phyloP scores from a whole-genome alignment of 2,113 vertebrate genomes.

The Anoplopoma fimbria region DNA sequence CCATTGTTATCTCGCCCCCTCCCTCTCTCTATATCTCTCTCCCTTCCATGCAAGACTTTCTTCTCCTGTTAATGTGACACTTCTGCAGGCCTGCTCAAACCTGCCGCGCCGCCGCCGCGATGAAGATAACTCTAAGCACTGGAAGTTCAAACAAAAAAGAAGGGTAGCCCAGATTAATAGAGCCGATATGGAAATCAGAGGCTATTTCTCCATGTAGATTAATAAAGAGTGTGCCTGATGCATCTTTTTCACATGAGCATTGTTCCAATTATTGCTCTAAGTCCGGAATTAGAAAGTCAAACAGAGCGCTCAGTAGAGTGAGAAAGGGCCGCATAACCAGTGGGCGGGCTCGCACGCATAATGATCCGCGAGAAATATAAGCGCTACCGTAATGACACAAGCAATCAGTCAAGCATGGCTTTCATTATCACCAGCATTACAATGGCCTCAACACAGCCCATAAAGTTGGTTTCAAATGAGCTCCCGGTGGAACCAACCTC shows the following conservation, averaged over 20 bases:
- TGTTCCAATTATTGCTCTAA: conserved; percentile 52
- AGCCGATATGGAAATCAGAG: conserved; percentile 27
- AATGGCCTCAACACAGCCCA: conserved; percentile 28
- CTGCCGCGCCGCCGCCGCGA: not conserved
- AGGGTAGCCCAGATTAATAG: conserved; percentile 15
- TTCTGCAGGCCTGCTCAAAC: conserved; percentile 17
- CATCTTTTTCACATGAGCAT: conserved; percentile 41
- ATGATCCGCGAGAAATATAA: conserved; percentile 34
- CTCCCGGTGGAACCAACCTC: conserved; percentile 23
- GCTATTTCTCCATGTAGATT: conserved; percentile 27
- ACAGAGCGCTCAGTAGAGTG: conserved; percentile 20
- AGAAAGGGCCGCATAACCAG: conserved; percentile 20
- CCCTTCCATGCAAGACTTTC: conserved; percentile 36
- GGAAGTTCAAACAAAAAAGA: conserved; percentile 43
- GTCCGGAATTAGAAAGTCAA: conserved; percentile 36
- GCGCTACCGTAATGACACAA: conserved; percentile 13
- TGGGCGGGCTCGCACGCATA: conserved; percentile 20
- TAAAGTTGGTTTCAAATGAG: conserved; percentile 46
- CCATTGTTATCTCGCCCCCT: conserved; percentile 34
- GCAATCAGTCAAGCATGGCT: conserved; percentile 33
- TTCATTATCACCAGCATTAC: conserved; percentile 29
- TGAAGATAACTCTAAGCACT: conserved; percentile 22
- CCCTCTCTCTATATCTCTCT: not conserved
- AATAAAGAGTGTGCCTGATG: conserved; percentile 11
- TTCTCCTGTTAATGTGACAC: conserved; percentile 30